Percentiles rank a stretch among this genome's conserved stretches.
These are phyloP conservation scores for Isotomurus palustris DNA, from an alignment of 2,888 invertebrate genomes.

Conservation along the genomic window DNA sequence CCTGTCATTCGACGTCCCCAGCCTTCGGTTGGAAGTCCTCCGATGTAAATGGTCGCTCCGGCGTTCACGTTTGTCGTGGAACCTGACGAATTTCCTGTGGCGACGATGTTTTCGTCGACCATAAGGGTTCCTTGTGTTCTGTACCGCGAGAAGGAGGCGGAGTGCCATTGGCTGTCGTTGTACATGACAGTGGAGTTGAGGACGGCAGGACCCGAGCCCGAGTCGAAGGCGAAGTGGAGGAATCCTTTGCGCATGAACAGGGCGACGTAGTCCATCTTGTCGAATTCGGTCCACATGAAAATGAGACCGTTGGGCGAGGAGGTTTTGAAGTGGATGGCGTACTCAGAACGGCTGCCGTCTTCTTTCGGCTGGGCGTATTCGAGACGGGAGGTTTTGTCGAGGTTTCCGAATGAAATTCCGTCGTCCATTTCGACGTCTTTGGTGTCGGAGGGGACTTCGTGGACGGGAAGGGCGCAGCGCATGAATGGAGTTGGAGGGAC, in stretches of 20 bases:
- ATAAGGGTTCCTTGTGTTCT: slow-evolving; percentile 60
- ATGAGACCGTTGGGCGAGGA: slow-evolving; percentile 78
- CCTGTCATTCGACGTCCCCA: slow-evolving; percentile 30
- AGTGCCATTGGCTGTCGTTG: slow-evolving; percentile 77
- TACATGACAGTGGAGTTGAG: slow-evolving; percentile 59
- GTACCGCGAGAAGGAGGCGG: slow-evolving; percentile 63
- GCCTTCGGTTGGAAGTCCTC: slow-evolving; percentile 49
- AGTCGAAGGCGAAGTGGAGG: slow-evolving; percentile 60
- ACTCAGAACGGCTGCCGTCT: slow-evolving; percentile 47
- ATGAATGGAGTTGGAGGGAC: slow-evolving; percentile 47
- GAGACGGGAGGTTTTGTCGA: slow-evolving; percentile 40
- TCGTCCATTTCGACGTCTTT: slow-evolving; percentile 64
- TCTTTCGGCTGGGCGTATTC: slow-evolving; percentile 34
- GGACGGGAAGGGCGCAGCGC: slow-evolving; percentile 55
- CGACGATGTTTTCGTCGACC: slow-evolving; percentile 60
- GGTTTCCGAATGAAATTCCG: slow-evolving; percentile 42
- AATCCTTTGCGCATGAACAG: slow-evolving; percentile 69
- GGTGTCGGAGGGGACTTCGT: slow-evolving; percentile 63
- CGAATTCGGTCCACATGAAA: slow-evolving; percentile 64
- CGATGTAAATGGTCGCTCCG: slow-evolving; percentile 68
- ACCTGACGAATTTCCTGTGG: slow-evolving; percentile 56
- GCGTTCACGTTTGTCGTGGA: slow-evolving; percentile 58
- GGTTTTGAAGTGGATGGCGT: slow-evolving; percentile 79
- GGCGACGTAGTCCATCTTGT: slow-evolving; percentile 66
- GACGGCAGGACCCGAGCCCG: slow-evolving; percentile 61